Base-by-base conservation (phyloP, 2,797 vertebrate species). In the Lates japonicus region DNA sequence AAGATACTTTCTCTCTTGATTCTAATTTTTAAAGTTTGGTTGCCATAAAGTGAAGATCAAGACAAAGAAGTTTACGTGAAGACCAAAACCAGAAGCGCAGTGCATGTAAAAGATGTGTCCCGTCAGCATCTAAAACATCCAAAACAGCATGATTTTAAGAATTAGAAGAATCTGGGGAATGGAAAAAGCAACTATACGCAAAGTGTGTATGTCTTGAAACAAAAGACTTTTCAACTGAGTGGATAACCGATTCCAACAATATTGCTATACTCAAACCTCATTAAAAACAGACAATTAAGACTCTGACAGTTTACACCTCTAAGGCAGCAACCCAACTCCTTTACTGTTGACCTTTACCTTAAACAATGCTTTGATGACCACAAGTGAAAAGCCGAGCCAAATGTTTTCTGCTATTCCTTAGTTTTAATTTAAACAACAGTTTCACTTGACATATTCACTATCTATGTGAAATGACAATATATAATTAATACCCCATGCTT, bases 311-410 rank as follows among this genome's bases (percentile, higher is more conserved):
- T 25, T 62, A 19, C n/a, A 65, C 41, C 55, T 85, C 39, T 29
- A 14, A 55, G 33, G 39, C 64, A 86, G 60, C 57, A 44, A 67
- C 25, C 61, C 51, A 65, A 80, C 19, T 33, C 8, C 4, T 8
- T 63, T 63, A 70, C 44, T 63, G 46, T 58, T 65, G 41, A 63
- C 57, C 44, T 61, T 31, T 39, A 20, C 11, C 54, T 65, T 9
- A 19, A 67, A 71, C 61, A 74, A 9, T 16, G 22, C 3, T 2
- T 74, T 76, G n/a, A 37, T n/a, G 51, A 80, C 69, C 67, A 78
- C 57, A 78, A 78, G 19, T 70, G 48, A 72, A 51, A 78, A 8
- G 73, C 65, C 16, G 63, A 86, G 80, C 67, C 82, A 81, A 3
- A 78, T 68, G 54, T 76, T 86, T 60, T 69, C 51, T 76, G 66